Base-by-base conservation (phyloP, 2,113 vertebrate species). In the Pseudopodoces humilis region DNA sequence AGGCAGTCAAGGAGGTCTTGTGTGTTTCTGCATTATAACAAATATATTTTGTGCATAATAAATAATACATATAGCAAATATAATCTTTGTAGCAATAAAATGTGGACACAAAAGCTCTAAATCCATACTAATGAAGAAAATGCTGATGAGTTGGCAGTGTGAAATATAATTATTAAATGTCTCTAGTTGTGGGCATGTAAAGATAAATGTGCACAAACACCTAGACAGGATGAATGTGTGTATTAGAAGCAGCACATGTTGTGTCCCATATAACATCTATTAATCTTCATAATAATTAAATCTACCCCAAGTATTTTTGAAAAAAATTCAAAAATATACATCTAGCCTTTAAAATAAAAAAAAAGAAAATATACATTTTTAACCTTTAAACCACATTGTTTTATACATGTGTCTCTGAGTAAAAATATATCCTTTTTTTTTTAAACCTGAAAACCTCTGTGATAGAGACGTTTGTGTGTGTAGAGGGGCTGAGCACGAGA, bases 241-340 rank as follows among this genome's bases (percentile, higher is more conserved):
- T 7, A 11, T 41, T 64, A 76, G 31, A n/a, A 37, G 3, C 24
- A 39, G 28, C 21, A 33, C 11, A 7, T 20, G 9, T 27, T 56
- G 21, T 63, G 9, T 50, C 6, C 28, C 1, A 0, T 24, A 1
- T 14, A 37, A 20, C 3, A 22, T 27, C 39, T 25, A 37, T 17
- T 56, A 8, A 27, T 22, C 9, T 24, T 63, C 14, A 13, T 21
- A 9, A 17, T 31, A 35, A 55, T 31, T 50, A 65, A 50, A 83
- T 30, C 20, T 12, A 68, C 9, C 43, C 55, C 2, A 27, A 21
- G 2, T 23, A 8, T 35, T 68, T 74, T n/a, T 23, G 4, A 15
- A 46, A 50, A 59, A 28, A 27, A n/a, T 20, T 30, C 2, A 27
- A 46, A 71, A 50, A 13, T 16, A 18, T 24, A 43, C 39, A 52